phyloP scores from a whole-genome alignment of 1,140 invertebrate genomes.

The Apis mellifera region DNA sequence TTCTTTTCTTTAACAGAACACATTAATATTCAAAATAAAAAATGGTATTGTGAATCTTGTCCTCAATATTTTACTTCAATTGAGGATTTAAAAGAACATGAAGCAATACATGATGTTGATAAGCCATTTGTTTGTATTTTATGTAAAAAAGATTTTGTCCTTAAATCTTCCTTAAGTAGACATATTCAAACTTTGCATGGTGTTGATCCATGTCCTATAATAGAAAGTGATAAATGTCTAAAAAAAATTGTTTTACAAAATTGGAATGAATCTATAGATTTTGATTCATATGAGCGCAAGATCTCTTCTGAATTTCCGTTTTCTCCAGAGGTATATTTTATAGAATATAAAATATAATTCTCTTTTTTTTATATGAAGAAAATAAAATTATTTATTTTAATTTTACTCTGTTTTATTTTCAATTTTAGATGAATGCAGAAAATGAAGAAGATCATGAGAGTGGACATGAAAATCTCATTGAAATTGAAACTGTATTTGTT shows the following conservation, averaged over 20 bases:
- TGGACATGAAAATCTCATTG: conserved; percentile 72
- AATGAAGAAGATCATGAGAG: conserved; percentile 68
- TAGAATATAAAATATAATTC: background rate
- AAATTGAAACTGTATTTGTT: conserved; percentile 80
- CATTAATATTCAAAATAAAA: conserved; percentile 65
- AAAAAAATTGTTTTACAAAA: conserved; percentile 60
- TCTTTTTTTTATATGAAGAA: background rate
- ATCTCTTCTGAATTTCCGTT: conserved; percentile 34
- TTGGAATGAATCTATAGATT: conserved; percentile 60
- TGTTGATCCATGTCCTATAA: conserved; percentile 66
- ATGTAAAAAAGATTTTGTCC: conserved; percentile 78
- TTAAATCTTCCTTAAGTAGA: conserved; percentile 77
- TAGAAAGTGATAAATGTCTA: conserved; percentile 76
- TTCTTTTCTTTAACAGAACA: conserved; percentile 36
- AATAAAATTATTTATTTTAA: background rate
- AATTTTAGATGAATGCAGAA: conserved; percentile 53
- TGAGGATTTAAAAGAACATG: conserved; percentile 75
- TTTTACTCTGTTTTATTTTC: background rate
- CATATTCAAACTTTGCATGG: conserved; percentile 80
- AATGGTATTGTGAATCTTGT: conserved; percentile 78
- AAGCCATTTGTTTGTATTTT: conserved; percentile 79
- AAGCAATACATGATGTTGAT: conserved; percentile 73
- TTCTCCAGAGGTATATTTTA: conserved; percentile 52
- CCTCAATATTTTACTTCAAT: conserved; percentile 72
- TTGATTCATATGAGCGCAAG: conserved; percentile 53